Base-by-base conservation (phyloP, 2,888 invertebrate species). In the Eupithecia tripunctaria region DNA sequence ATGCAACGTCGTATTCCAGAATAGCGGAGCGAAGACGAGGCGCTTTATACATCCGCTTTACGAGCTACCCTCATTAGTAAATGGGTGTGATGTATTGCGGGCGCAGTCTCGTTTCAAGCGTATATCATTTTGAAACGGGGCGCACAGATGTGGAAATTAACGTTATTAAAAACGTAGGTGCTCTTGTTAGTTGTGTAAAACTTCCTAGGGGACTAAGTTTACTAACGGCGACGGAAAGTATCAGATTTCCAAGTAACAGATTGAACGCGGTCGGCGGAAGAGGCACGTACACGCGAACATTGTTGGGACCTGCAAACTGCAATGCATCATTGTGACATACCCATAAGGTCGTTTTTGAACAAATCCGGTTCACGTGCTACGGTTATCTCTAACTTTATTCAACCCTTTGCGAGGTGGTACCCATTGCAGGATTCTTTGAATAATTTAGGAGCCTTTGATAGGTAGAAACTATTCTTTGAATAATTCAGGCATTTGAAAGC, bases 281-380 rank as follows among this genome's bases (percentile, higher is more conserved):
- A 79, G 82, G 79, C 82, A 81, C 79, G 77, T 82, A 84, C 88
- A 89, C 86, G 89, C 88, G 77, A 90, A 82, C 82, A 84, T 82
- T 81, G 80, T 81, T 80, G 76, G 79, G 80, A 84, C 81, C 89
- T 85, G 91, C 92, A 91, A 84, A 81, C 89, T 85, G 91, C 92
- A 91, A 88, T 91, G 91, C 91, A 91, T 90, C 90, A 91, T 80
- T 82, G 82, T 85, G 83, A 82, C 81, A 81, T 78, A 69, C 72
- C n/a, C 32, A 63, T 32, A 63, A 63, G 66, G 41, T 18, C 64
- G 15, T 72, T 75, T 78, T 71, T 74, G 32, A 75, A 67, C 41
- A 73, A 77, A 73, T 74, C 73, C 80, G 77, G 76, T 77, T 67
- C 63, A 77, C 73, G 73, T 71, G 66, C 72, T 68, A 27, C 38